A percentile compares a stretch with the other conserved stretches of the same genome.
phyloP scores from a whole-genome alignment of 2,113 vertebrate genomes.

The Poeciliopsis occidentalis region DNA sequence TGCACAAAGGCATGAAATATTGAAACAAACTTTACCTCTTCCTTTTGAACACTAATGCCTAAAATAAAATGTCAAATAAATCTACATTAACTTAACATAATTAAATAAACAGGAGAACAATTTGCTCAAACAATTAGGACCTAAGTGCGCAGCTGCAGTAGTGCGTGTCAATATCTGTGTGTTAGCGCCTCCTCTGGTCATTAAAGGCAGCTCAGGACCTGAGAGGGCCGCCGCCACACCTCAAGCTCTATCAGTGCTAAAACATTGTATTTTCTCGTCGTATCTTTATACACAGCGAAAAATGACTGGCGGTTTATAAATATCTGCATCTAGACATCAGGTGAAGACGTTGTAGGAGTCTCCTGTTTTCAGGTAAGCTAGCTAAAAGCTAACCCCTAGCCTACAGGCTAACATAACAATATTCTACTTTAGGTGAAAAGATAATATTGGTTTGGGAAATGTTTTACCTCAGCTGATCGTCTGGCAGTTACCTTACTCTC shows the following conservation, averaged over 20 bases:
- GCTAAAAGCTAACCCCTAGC: neutral
- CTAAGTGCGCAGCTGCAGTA: slow-evolving; percentile 1
- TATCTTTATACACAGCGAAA: slow-evolving; percentile 13
- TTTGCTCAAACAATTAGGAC: neutral
- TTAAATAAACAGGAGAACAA: neutral
- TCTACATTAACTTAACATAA: neutral
- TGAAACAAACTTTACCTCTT: too few relatives aligned
- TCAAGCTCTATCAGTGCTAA: neutral
- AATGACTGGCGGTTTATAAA: slow-evolving; percentile 22
- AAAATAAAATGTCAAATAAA: too few relatives aligned
- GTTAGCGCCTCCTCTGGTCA: neutral
- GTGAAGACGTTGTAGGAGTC: neutral
- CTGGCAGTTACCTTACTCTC: neutral
- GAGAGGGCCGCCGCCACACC: neutral
- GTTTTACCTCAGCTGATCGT: neutral
- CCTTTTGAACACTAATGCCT: too few relatives aligned
- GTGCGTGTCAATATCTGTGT: neutral
- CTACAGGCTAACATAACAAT: slow-evolving; percentile 37
- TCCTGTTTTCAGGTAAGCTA: slow-evolving; percentile 35
- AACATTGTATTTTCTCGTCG: neutral
- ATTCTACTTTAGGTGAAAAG: slow-evolving; percentile 19
- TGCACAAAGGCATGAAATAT: too few relatives aligned
- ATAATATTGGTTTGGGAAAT: neutral
- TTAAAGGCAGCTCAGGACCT: slow-evolving; percentile 7
- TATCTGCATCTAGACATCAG: neutral